A percentile compares a stretch with the other conserved stretches of the same genome.
phyloP scores from a whole-genome alignment of 2,797 vertebrate genomes.

The Xenops minutus region DNA sequence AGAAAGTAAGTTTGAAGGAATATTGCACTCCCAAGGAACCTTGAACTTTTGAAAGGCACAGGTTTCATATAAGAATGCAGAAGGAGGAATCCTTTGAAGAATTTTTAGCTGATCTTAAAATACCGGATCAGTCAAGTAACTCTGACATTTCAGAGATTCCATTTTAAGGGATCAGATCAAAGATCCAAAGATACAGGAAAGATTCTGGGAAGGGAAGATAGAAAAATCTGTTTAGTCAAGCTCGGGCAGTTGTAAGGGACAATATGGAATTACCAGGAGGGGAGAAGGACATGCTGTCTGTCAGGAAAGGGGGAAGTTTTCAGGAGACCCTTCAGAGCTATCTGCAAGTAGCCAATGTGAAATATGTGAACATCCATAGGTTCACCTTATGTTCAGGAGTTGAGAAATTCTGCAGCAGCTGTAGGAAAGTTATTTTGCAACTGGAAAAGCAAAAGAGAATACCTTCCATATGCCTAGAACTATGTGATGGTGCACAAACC shows the following conservation, averaged over 20 bases:
- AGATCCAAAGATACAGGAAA: background rate
- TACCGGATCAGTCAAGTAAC: background rate
- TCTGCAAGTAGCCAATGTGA: background rate
- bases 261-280: background rate
- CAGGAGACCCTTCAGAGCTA: background rate
- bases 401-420: background rate
- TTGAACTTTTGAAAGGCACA: background rate
- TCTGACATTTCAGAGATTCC: background rate
- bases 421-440: background rate
- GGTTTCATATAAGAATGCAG: background rate
- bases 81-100: conserved; percentile 30
- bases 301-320: background rate
- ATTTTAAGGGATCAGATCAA: background rate
- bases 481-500: background rate
- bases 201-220: background rate
- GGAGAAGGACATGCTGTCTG: background rate
- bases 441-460: background rate
- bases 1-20: background rate
- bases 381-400: background rate
- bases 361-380: background rate
- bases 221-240: background rate
- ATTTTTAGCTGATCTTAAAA: conserved; percentile 44
- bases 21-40: background rate
- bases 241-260: background rate
- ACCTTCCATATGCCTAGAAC: background rate